These are phyloP conservation scores for Melanargia galathea DNA, from an alignment of 2,888 invertebrate genomes.

Conservation along the genomic window DNA sequence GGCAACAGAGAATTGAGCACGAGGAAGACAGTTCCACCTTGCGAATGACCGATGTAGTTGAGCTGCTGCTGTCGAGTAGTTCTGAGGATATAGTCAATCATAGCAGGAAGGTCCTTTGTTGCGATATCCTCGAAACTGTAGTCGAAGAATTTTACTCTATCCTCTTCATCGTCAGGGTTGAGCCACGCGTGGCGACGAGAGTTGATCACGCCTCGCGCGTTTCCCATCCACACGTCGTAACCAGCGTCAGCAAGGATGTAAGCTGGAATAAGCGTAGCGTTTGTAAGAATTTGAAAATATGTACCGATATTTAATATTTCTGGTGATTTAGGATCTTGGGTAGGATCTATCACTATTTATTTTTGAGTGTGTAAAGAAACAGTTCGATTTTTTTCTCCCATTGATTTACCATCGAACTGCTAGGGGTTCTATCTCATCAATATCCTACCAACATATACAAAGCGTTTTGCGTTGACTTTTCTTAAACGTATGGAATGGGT, in stretches of 20 bases:
- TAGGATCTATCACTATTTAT: too few species aligned
- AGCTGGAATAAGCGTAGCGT: constrained; percentile 65
- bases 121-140: constrained; percentile 70
- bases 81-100: constrained; percentile 62
- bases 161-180: constrained; percentile 51
- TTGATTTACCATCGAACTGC: too few species aligned
- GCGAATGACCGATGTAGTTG: constrained; percentile 72
- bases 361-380: too few species aligned
- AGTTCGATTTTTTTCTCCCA: too few species aligned
- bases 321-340: too few species aligned
- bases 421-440: too few species aligned
- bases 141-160: constrained; percentile 60
- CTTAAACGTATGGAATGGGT: too few species aligned
- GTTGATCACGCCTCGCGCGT: constrained; percentile 89
- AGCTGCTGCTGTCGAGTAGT: constrained; percentile 53
- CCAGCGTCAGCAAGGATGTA: constrained; percentile 85
- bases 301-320: too few species aligned
- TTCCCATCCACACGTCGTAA: constrained; percentile 92
- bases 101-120: constrained; percentile 58
- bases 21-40: constrained; percentile 66
- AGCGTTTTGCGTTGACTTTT: too few species aligned
- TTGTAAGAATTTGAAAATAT: background rate
- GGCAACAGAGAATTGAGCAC: constrained; percentile 57
- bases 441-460: too few species aligned
- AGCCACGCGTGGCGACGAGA: constrained; percentile 80